Evolutionary conservation across 2,113 vertebrate species (phyloP).

Genomic region (Gymnocephalus cernua): DNA sequence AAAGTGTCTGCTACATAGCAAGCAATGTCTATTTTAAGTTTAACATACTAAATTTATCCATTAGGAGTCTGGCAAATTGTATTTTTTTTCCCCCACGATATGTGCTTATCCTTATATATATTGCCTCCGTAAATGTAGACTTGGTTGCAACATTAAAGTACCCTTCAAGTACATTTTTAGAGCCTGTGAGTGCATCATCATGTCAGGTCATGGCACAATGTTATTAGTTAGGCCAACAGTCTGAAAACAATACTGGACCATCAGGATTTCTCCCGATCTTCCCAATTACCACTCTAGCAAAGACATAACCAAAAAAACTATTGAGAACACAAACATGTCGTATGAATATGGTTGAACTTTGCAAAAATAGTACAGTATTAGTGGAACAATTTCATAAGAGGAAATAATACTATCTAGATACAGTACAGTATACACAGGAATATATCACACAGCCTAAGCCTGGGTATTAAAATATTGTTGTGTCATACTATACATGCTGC

Average conservation of each 20-base stretch:
- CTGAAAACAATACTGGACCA: background rate
- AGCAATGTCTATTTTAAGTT: background rate
- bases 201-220: background rate
- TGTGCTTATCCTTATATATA: background rate
- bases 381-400: background rate
- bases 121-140: background rate
- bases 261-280: background rate
- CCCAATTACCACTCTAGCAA: background rate
- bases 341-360: background rate
- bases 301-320: background rate
- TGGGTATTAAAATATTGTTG: constrained; percentile 53
- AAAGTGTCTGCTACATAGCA: background rate
- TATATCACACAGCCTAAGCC: constrained; percentile 36
- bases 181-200: background rate
- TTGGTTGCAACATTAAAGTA: background rate
- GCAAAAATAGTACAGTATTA: constrained; percentile 13
- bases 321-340: background rate
- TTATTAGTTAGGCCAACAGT: background rate
- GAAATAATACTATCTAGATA: constrained; percentile 26
- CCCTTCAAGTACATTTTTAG: background rate
- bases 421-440: constrained; percentile 15
- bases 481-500: constrained; percentile 56
- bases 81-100: background rate
- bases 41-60: background rate
- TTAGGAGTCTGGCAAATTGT: background rate